Evolutionary conservation across 2,797 vertebrate species (phyloP), one percentile per base, ranked within the genome.

Genomic region (Poecilia gillii): DNA sequence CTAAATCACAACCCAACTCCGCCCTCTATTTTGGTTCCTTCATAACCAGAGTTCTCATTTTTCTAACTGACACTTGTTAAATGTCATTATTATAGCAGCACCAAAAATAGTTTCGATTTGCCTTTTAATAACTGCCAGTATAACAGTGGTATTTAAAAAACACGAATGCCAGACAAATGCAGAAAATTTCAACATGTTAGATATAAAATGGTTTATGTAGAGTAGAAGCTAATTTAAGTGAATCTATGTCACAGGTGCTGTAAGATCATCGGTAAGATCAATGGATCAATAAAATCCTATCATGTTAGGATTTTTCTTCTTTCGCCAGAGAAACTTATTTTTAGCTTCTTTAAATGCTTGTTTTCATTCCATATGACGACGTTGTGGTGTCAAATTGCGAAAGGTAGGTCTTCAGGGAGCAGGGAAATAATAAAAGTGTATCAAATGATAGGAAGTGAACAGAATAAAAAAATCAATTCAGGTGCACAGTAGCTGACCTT

Each of bases 1-100:
- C 62, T 90, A 86, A 85, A 90, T 87, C 85, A 87, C 72, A 73
- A 75, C 74, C 77, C 75, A 72, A 85, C 81, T 83, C 13, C n/a
- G 18, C 45, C n/a, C 20, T 0, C 68, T 23, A 86, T 23, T 57
- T 88, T 74, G 66, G 28, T 55, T 77, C 82, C 78, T 80, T 85
- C 88, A 87, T 86, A 84, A 76, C 55, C 72, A 46, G 0, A 25
- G 9, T 66, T 82, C 46, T 81, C 82, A 73, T 77, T 84, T 89
- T 76, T 82, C 73, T 39, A 77, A 53, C 33, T 73, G 57, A 28
- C 55, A 81, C 76, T 78, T 83, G 77, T 79, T 78, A 77, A 3
- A 16, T 9, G 23, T 76, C 73, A 81, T 79, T 78, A 77, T 78
- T 7, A n/a, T 77, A 80, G 86, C 76, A 73, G 85, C 59, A 64